Conservation (phyloP, 2,113 vertebrate genomes). For the Corythornis madagascariensis region DNA sequence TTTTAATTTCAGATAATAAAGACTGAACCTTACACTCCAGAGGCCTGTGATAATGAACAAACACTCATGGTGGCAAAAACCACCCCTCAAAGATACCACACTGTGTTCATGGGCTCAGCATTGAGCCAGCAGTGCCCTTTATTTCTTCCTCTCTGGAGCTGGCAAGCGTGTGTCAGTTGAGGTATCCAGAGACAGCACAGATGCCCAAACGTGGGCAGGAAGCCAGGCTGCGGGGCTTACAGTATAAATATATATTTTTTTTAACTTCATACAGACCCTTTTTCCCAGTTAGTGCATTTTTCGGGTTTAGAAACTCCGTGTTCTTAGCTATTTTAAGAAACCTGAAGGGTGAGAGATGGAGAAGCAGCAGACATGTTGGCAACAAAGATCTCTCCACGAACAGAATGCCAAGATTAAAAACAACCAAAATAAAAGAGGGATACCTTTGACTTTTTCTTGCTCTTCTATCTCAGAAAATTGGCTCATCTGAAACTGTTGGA, state of each 20-base stretch:
- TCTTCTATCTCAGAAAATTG: constrained; percentile 55
- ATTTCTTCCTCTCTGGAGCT: constrained; percentile 47
- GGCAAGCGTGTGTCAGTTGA: constrained; percentile 37
- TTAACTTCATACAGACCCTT: constrained; percentile 51
- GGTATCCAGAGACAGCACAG: constrained; percentile 68
- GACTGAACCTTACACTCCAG: constrained; percentile 6
- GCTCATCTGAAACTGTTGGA: constrained; percentile 51
- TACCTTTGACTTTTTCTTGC: constrained; percentile 57
- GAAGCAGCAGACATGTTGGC: constrained; percentile 64
- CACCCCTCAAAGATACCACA: neutral
- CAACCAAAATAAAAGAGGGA: neutral
- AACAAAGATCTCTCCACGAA: constrained; percentile 44
- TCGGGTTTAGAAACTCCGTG: constrained; percentile 57
- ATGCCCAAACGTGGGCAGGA: constrained; percentile 63
- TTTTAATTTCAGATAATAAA: constrained; percentile 48
- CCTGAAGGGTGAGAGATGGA: constrained; percentile 50
- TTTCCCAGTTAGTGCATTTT: constrained; percentile 56
- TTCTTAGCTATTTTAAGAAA: constrained; percentile 72
- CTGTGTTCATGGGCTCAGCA: neutral
- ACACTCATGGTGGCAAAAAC: constrained; percentile 15
- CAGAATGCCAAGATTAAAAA: constrained; percentile 64
- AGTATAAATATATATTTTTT: constrained; percentile 66
- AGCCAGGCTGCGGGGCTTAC: constrained; percentile 57
- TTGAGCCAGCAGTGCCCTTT: constrained; percentile 54
- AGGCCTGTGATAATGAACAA: constrained; percentile 28